Percentiles rank a stretch among this genome's conserved stretches.
These are phyloP conservation scores for Galeruca laticollis DNA, from an alignment of 2,888 invertebrate genomes.

Conservation along the genomic window DNA sequence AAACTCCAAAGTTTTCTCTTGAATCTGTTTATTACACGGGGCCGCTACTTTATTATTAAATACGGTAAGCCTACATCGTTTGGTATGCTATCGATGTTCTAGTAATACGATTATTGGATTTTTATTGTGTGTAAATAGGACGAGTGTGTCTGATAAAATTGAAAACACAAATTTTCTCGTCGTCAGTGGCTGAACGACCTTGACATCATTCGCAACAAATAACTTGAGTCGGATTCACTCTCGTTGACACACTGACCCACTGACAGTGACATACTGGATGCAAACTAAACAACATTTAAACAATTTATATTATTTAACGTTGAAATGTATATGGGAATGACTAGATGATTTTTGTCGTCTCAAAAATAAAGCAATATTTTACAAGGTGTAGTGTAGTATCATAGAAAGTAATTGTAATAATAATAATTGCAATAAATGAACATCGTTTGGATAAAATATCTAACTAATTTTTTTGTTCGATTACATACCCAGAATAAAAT, in stretches of 20 bases:
- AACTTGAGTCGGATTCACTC: slow-evolving; percentile 55
- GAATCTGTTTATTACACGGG: background rate
- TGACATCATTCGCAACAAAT: slow-evolving; percentile 35
- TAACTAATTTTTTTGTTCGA: too few species aligned
- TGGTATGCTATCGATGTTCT: slow-evolving; percentile 23
- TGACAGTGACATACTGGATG: slow-evolving; percentile 58
- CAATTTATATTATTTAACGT: slow-evolving; percentile 31
- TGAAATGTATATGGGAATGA: background rate
- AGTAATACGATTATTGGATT: slow-evolving; percentile 26
- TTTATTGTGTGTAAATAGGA: slow-evolving; percentile 47
- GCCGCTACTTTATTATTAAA: background rate
- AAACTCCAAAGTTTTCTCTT: too few species aligned
- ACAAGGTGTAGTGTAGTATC: too few species aligned
- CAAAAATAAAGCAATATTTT: too few species aligned
- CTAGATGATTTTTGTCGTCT: too few species aligned
- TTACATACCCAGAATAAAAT: too few species aligned
- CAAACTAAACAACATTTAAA: slow-evolving; percentile 29
- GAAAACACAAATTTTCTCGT: slow-evolving; percentile 49
- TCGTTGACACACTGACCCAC: slow-evolving; percentile 62
- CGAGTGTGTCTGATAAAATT: slow-evolving; percentile 50
- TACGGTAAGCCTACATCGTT: background rate
- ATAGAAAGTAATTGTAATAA: too few species aligned
- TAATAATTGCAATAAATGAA: too few species aligned
- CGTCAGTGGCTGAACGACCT: slow-evolving; percentile 45
- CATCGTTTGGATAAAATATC: too few species aligned